Percentiles rank a stretch among this genome's conserved stretches.
These are phyloP conservation scores for Falco columbarius DNA, from an alignment of 2,797 vertebrate genomes.

Conservation along the genomic window DNA sequence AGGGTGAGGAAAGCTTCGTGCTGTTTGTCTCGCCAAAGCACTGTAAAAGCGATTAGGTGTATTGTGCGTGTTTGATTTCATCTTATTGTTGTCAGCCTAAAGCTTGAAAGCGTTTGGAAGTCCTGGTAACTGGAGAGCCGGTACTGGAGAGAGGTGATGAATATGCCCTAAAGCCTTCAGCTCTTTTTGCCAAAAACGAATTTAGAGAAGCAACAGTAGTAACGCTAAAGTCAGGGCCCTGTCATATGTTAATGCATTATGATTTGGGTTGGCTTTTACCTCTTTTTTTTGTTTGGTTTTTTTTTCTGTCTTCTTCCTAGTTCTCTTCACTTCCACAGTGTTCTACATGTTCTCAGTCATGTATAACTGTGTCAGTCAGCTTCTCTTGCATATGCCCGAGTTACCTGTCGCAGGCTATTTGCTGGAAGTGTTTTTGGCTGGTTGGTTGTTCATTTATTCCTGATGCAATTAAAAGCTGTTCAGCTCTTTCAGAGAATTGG, in stretches of 20 bases:
- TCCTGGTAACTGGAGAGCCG: not conserved
- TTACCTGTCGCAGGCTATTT: not conserved
- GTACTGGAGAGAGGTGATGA: not conserved
- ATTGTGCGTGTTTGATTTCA: rapidly evolving
- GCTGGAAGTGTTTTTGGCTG: not conserved
- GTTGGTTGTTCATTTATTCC: not conserved
- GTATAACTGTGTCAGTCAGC: not conserved
- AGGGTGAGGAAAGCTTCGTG: not conserved
- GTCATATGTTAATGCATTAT: not conserved
- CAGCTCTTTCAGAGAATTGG: too few species aligned
- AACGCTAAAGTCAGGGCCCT: not conserved
- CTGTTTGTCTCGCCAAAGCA: not conserved
- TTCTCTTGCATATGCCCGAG: rapidly evolving
- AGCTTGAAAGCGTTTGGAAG: not conserved
- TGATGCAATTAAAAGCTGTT: not conserved
- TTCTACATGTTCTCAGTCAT: not conserved
- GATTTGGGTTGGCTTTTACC: not conserved
- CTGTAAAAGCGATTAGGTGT: not conserved
- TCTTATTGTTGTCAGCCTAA: not conserved
- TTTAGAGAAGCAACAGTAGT: not conserved
- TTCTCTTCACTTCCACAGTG: not conserved
- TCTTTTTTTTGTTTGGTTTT: not conserved
- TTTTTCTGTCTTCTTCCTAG: not conserved
- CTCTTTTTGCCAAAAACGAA: not conserved
- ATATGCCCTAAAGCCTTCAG: not conserved